Conservation (phyloP, 2,113 vertebrate species). For the Nipponia nippon region DNA sequence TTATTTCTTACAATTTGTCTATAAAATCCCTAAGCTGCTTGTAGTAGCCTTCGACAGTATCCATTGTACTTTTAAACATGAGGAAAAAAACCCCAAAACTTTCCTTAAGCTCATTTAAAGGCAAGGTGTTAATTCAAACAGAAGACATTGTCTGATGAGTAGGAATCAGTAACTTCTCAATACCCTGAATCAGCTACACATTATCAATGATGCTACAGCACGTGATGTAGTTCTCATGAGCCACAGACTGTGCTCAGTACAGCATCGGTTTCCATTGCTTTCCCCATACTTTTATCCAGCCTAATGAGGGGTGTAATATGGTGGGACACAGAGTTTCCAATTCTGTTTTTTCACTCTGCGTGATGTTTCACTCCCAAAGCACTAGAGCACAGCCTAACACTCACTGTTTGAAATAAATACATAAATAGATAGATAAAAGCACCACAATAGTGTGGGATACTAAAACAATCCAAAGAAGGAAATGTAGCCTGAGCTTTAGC, state of each 20-base stretch:
- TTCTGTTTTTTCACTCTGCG: neutral
- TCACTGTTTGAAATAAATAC: neutral
- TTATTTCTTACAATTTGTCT: neutral
- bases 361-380: neutral
- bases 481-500: neutral
- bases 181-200: neutral
- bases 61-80: neutral
- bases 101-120: neutral
- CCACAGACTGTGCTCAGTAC: neutral
- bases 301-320: neutral
- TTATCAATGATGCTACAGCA: neutral
- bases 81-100: rapidly evolving
- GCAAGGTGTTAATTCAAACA: neutral
- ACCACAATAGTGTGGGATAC: neutral
- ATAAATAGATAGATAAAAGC: neutral
- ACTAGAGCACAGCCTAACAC: neutral
- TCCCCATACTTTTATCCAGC: neutral
- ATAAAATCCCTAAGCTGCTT: neutral
- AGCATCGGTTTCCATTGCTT: neutral
- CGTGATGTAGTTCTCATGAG: rapidly evolving
- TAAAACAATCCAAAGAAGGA: neutral
- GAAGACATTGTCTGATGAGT: rapidly evolving
- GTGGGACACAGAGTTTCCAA: neutral
- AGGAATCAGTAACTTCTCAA: neutral
- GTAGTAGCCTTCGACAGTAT: neutral